Evolutionary conservation across 2,113 vertebrate species (phyloP).

Genomic region (Pluvialis apricaria): DNA sequence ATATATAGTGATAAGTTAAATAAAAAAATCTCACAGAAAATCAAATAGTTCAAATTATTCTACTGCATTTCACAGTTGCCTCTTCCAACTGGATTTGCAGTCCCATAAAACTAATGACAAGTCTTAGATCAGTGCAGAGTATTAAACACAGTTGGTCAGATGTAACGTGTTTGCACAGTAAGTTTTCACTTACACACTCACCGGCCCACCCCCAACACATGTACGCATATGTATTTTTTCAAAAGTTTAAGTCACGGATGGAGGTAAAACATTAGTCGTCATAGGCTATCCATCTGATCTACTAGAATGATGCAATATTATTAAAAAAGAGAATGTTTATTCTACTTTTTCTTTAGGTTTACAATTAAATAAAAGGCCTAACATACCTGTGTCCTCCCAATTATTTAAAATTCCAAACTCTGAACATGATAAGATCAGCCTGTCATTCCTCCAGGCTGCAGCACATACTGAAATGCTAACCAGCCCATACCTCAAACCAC

Average conservation of each 20-base stretch:
- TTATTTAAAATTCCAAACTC: background rate
- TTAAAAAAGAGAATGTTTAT: background rate
- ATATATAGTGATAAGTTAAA: background rate
- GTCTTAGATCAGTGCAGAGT: background rate
- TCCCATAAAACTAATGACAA: background rate
- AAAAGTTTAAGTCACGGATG: background rate
- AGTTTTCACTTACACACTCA: background rate
- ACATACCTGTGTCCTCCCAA: background rate
- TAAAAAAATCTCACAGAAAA: background rate
- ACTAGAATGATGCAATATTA: background rate
- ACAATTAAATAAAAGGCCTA: background rate
- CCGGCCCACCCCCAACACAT: fast-evolving
- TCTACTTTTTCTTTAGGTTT: background rate
- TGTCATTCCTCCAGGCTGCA: background rate
- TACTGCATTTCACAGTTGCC: background rate
- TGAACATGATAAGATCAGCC: background rate
- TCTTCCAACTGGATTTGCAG: background rate
- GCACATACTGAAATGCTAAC: background rate
- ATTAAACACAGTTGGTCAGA: background rate
- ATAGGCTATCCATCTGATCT: background rate
- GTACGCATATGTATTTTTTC: background rate
- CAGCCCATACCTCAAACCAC: background rate
- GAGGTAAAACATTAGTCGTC: background rate
- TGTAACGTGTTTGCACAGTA: background rate
- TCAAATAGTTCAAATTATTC: background rate